phyloP scores from a whole-genome alignment of 2,113 vertebrate species.

The Nannospalax galili region DNA sequence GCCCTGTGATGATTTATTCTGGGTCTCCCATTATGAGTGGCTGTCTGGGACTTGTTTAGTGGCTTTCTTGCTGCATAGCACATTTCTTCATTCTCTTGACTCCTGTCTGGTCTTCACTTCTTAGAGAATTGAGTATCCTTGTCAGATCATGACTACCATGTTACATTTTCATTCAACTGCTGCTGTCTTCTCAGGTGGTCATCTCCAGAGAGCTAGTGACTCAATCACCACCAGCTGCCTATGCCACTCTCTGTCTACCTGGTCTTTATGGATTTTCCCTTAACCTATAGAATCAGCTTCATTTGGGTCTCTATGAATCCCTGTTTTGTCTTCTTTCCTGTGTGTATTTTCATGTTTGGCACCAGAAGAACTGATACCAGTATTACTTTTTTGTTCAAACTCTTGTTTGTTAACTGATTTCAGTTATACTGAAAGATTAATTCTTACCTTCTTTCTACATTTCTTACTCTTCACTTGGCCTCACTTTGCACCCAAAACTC shows the following conservation, averaged over 20 bases:
- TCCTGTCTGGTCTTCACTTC: background rate
- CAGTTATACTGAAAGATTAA: background rate
- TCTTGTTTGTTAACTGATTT: background rate
- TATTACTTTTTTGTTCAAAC: background rate
- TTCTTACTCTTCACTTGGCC: constrained; percentile 2
- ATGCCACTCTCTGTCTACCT: background rate
- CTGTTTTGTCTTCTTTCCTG: background rate
- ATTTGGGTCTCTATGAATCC: background rate
- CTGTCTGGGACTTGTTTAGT: background rate
- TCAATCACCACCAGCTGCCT: background rate
- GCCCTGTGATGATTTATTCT: background rate
- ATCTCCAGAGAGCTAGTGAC: background rate
- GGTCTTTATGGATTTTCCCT: background rate
- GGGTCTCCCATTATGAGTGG: background rate
- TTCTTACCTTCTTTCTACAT: background rate
- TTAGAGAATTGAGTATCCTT: background rate
- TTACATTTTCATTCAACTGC: background rate
- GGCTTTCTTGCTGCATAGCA: background rate
- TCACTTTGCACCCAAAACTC: background rate
- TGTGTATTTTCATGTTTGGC: background rate
- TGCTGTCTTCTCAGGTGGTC: background rate
- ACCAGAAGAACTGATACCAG: background rate
- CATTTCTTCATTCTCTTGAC: background rate
- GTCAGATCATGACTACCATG: background rate
- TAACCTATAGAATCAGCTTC: background rate